Base-by-base conservation (phyloP, 1,140 invertebrate species). In the Apocrypta bakeri region DNA sequence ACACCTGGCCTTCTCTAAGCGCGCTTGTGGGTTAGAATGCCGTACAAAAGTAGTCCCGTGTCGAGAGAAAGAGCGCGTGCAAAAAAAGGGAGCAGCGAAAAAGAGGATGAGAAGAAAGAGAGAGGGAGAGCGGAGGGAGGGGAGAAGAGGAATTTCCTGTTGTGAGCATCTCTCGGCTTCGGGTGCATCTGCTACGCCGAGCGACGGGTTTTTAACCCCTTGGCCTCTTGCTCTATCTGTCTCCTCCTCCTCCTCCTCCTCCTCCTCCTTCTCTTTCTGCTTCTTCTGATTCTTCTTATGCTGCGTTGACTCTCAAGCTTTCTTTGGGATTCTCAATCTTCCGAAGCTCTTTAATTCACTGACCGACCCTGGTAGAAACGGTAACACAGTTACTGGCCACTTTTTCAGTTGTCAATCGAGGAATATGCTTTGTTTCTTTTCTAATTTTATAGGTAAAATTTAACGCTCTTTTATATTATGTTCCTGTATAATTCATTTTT, bases 101-200 rank as follows among this genome's bases (percentile, higher is more conserved):
- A 72, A 63, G 78, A 79, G 83, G 25, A 21, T 21, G 9, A 71
- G 21, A 37, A 31, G 17, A 37, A n/a, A 86, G 78, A 82, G 66
- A 84, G 81, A 81, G 40, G 42, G n/a, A n/a, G n/a, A n/a, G n/a
- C n/a, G n/a, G 71, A 82, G 71, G 56, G 79, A 84, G 76, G 84
- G 81, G 81, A 86, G 87, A 88, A 87, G 87, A 90, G 86, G 85
- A 90, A 90, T 90, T 91, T 91, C 90, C 91, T 91, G 91, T 91
- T 91, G 88, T 89, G 88, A 90, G 89, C 89, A 88, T 90, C 90
- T 63, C 71, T 25, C 72, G 37, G 71, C 40, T 90, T 89, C 84
- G 87, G 89, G 88, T 90, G 90, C 91, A 90, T 91, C 90, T 90
- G 90, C 89, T 82, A 81, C 82, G 68, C 79, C 85, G 85, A 85